Base-by-base conservation (phyloP, 92 coral and sea anemone species). In the Pocillopora meandrina region DNA sequence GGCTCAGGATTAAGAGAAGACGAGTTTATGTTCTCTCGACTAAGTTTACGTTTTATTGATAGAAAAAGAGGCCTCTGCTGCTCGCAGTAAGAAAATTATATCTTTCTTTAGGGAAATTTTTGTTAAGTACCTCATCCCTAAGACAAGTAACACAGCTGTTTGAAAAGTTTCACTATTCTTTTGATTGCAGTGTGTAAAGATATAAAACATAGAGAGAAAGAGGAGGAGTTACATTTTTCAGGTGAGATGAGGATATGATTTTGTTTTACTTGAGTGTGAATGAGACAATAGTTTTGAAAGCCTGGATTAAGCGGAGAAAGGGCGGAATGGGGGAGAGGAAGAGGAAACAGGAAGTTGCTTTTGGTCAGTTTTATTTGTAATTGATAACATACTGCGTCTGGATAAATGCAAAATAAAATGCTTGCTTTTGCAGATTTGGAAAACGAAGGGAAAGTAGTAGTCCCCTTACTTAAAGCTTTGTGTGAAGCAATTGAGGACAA, bases 171-270 rank as follows among this genome's bases (percentile, higher is more conserved):
- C 42, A n/a, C 23, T 16, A 35, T 13, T 19, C 5, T 70, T 34
- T 69, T 15, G 55, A 65, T 6, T 42, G 15, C 61, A 88, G 91
- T 88, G 62, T 88, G 91, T 59, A 76, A 72, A 57, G 87, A 88
- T n/a, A 77, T 88, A 0, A 57, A 71, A 34, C 55, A 26, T 3
- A 79, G 56, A 26, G 83, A 79, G 71, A 79, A 13, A 21, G 74
- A 79, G 19, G 83, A 79, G 34, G 64, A 67, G 10, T 63, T 79
- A 33, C 26, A 19, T n/a, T 77, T 47, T 1, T 21, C 74, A 66
- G 74, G 83, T 55, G 52, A 11, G 62, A 16, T 65, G 70, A 59
- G 3, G 62, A 59, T 59, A 16, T 59, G 18, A 59, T 59, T 16
- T 59, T 59, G 0, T 12, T 59, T 59, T 59, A 10, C 62, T 12